phyloP scores from a whole-genome alignment of 1,140 invertebrate species.

The Zaprionus inermis region DNA sequence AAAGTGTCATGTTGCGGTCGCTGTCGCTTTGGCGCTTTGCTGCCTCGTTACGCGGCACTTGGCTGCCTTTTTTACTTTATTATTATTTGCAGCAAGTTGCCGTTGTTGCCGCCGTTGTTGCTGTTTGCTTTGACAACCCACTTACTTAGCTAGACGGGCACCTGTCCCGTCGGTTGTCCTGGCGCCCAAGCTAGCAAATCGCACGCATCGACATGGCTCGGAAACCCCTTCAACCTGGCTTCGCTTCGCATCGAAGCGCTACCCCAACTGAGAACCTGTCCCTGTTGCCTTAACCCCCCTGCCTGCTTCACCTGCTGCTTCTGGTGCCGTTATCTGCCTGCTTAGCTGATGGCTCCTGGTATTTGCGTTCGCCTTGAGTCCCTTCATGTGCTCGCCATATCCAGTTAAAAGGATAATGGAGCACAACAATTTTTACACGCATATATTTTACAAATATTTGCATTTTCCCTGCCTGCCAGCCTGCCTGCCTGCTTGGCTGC shows the following conservation, averaged over 20 bases:
- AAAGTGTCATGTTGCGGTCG: constrained; percentile 63
- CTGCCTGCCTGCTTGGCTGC: constrained; percentile 33
- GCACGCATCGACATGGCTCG: constrained; percentile 40
- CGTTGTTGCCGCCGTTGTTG: constrained; percentile 41
- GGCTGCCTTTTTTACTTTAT: constrained; percentile 60
- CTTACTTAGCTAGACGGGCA: constrained; percentile 65
- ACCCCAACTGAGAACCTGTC: not conserved
- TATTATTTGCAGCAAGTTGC: constrained; percentile 63
- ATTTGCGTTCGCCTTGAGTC: constrained; percentile 55
- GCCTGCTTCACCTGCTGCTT: not conserved
- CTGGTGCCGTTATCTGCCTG: constrained; percentile 66
- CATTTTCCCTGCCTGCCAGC: constrained; percentile 57
- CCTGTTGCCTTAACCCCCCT: no score
- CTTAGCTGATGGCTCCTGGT: constrained; percentile 72
- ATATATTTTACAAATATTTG: constrained; percentile 83
- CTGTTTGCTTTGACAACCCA: constrained; percentile 78
- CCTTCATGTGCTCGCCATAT: constrained; percentile 67
- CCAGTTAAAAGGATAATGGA: constrained; percentile 82
- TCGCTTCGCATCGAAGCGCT: not conserved
- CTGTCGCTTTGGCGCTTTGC: constrained; percentile 34
- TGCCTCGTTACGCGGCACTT: constrained; percentile 50
- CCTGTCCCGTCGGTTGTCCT: constrained; percentile 40
- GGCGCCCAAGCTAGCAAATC: constrained; percentile 34
- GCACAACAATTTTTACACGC: constrained; percentile 82
- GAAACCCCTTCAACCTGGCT: constrained; percentile 45